Evolutionary conservation across 2,113 vertebrate species (phyloP), one percentile per base, ranked within the genome.

Genomic region (Cyanistes caeruleus): DNA sequence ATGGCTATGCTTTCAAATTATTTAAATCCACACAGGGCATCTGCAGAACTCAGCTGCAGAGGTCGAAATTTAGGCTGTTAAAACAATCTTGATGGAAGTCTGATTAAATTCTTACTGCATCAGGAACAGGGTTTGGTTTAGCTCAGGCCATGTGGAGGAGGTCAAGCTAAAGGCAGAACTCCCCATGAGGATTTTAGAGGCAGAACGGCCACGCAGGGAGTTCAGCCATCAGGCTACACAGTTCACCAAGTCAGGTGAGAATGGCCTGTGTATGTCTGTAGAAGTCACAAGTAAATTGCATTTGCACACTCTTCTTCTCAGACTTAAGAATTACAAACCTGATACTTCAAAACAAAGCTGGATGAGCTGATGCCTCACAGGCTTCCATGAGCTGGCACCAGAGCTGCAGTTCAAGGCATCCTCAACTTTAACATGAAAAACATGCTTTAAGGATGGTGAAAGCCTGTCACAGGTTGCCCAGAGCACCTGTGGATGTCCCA

Each of bases 1-100:
- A 94, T 95, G 91, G 96, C 93, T 96, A 95, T 64, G 69, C 44
- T 94, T 97, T 95, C 89, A 92, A 93, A 72, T 76, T 23, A 17
- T 12, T 46, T 53, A 43, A 90, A 70, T 22, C 62, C 44, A 48
- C 43, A 67, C 0, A 1, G 41, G 39, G 55, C 22, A 55, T 23
- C 48, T 1, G 2, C 79, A 67, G 79, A 74, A 25, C 59, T 39
- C 41, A 9, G 72, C 15, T 51, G 21, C 43, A 77, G 49, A 93
- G 35, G 23, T 80, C 15, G 39, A 84, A 80, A 77, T 77, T 89
- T 62, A 90, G 51, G 46, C 51, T 80, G 62, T 37, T 80, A 58
- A 5, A 30, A 58, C n/a, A 67, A 52, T 24, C 72, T 44, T 33
- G 24, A 39, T 60, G 39, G 39, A 70, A 51, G 78, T 49, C 30